A percentile compares a stretch with the other conserved stretches of the same genome.
Conservation (phyloP, 2,797 vertebrate genomes). For the Tiaroga cobitis region DNA sequence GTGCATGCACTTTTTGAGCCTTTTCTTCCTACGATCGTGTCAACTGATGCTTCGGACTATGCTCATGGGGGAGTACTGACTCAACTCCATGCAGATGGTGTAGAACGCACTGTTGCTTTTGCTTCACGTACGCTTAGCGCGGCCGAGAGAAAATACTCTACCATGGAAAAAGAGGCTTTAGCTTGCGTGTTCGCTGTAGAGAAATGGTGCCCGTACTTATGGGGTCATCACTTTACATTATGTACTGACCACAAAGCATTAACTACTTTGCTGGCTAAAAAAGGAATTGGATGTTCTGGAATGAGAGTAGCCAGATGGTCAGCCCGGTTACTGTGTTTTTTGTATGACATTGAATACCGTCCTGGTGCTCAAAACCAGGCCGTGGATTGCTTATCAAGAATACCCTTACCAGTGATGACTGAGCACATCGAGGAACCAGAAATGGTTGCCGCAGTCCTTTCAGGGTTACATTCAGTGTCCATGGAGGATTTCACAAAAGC, state of each 20-base stretch:
- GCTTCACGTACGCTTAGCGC: background rate
- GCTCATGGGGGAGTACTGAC: background rate
- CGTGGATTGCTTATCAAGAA: background rate
- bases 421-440: background rate
- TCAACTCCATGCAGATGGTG: constrained; percentile 6
- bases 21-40: background rate
- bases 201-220: background rate
- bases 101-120: background rate
- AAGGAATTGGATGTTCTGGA: no score
- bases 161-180: background rate
- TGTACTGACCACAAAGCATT: background rate
- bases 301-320: no score
- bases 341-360: background rate
- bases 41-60: background rate
- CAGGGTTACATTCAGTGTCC: no score
- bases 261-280: background rate
- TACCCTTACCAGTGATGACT: background rate
- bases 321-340: background rate
- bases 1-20: background rate
- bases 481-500: background rate
- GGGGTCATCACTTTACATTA: background rate
- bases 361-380: background rate
- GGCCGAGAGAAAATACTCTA: background rate
- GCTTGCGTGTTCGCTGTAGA: background rate
- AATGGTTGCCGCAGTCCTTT: background rate